Conservation (phyloP, 2,888 invertebrate genomes). For the Cerceris rybyensis region DNA sequence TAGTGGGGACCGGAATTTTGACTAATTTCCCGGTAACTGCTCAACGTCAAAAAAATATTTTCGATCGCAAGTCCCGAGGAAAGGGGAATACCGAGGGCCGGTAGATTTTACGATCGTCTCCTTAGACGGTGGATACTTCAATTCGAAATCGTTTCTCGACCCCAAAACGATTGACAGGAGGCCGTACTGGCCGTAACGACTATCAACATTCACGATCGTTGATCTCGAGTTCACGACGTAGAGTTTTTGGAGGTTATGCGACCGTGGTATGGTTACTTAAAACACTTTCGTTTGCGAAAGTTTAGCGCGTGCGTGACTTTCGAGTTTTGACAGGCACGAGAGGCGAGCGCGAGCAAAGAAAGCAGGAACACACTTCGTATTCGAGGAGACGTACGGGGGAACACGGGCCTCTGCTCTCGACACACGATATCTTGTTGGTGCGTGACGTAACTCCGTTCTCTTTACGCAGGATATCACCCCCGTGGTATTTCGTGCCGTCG, state of each 20-base stretch:
- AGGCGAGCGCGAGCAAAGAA: constrained; percentile 35
- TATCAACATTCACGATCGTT: constrained; percentile 63
- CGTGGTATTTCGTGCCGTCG: constrained; percentile 40
- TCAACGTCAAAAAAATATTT: constrained; percentile 59
- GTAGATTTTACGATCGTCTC: constrained; percentile 8
- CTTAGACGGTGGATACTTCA: constrained; percentile 23
- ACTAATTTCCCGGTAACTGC: constrained; percentile 79
- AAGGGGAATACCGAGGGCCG: constrained; percentile 19
- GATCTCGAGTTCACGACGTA: constrained; percentile 18
- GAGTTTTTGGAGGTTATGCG: constrained; percentile 62
- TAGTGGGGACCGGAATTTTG: constrained; percentile 94
- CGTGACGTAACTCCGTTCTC: constrained; percentile 67
- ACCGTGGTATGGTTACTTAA: constrained; percentile 32
- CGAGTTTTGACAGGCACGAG: constrained; percentile 51
- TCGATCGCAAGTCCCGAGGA: constrained; percentile 38
- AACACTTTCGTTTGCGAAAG: constrained; percentile 36
- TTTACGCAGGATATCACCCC: constrained; percentile 46
- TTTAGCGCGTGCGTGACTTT: constrained; percentile 58
- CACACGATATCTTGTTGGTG: constrained; percentile 59
- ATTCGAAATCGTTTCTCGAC: constrained; percentile 40
- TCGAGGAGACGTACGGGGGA: constrained; percentile 55
- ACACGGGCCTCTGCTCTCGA: constrained; percentile 41
- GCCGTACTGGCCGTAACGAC: constrained; percentile 44
- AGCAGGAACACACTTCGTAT: constrained; percentile 50
- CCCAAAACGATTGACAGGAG: constrained; percentile 41